Evolutionary conservation across 1,140 invertebrate genomes (phyloP).

Genomic region (Drosophila pectinifera): DNA sequence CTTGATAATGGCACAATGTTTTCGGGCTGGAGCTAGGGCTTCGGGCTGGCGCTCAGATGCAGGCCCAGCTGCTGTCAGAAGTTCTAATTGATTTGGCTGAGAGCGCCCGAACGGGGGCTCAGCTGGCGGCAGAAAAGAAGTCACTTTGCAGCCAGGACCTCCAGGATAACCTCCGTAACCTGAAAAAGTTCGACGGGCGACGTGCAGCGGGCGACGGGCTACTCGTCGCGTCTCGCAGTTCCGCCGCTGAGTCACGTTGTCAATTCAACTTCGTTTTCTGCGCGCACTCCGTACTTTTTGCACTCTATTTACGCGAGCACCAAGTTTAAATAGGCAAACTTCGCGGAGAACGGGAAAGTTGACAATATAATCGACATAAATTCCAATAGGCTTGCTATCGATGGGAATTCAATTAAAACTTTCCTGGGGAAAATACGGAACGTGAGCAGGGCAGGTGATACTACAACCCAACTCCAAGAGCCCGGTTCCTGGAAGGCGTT

Average conservation of each 20-base stretch:
- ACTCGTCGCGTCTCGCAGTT: slow-evolving; percentile 12
- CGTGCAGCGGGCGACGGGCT: too few species aligned
- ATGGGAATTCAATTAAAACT: slow-evolving; percentile 79
- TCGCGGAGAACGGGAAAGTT: slow-evolving; percentile 59
- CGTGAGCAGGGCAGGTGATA: slow-evolving; percentile 21
- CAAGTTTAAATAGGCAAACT: slow-evolving; percentile 80
- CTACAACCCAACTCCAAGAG: slow-evolving; percentile 1
- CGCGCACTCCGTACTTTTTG: slow-evolving; percentile 24
- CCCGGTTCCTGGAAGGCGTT: slow-evolving; percentile 40
- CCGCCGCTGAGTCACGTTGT: slow-evolving; percentile 77
- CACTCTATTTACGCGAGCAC: slow-evolving; percentile 66
- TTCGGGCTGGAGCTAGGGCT: background rate
- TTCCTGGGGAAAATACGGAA: slow-evolving; percentile 39
- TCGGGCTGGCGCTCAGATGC: slow-evolving; percentile 10
- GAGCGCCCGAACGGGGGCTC: slow-evolving; percentile 36
- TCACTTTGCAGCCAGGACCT: slow-evolving; percentile 40
- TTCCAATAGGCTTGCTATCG: slow-evolving; percentile 73
- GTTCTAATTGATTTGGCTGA: slow-evolving; percentile 80
- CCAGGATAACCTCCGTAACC: slow-evolving; percentile 48
- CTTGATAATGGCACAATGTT: slow-evolving; percentile 8
- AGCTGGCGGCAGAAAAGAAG: slow-evolving; percentile 44
- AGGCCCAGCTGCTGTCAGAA: slow-evolving; percentile 70
- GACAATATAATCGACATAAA: slow-evolving; percentile 82
- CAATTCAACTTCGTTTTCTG: slow-evolving; percentile 66
- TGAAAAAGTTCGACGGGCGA: slow-evolving; percentile 54